Percentiles rank a stretch among this genome's conserved stretches.
phyloP scores from a whole-genome alignment of 2,888 invertebrate genomes.

The Malthinus flaveolus region DNA sequence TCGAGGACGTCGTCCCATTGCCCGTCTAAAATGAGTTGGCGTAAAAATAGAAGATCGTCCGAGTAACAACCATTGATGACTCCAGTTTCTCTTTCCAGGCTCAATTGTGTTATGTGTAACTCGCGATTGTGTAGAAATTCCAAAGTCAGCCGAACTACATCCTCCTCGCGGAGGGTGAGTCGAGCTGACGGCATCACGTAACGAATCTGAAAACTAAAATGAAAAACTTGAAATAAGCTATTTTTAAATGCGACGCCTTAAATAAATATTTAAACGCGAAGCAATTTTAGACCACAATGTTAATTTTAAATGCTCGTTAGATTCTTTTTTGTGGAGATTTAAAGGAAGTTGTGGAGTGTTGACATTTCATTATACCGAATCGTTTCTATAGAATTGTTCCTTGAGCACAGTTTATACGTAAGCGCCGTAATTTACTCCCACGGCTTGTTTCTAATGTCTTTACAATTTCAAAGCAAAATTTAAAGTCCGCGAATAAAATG shows the following conservation, averaged over 20 bases:
- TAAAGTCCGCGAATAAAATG: too few relatives aligned
- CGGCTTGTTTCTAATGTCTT: too few relatives aligned
- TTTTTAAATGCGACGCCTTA: neutral
- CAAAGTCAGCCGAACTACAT: constrained; percentile 81
- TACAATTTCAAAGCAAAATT: too few relatives aligned
- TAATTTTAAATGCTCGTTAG: too few relatives aligned
- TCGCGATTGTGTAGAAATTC: constrained; percentile 89
- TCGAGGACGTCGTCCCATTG: constrained; percentile 98
- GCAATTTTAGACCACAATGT: too few relatives aligned
- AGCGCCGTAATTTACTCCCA: too few relatives aligned
- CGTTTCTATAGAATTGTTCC: too few relatives aligned
- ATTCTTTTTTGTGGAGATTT: too few relatives aligned
- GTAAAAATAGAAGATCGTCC: constrained; percentile 90
- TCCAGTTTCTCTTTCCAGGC: constrained; percentile 92
- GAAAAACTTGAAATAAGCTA: constrained; percentile 19
- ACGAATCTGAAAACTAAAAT: constrained; percentile 53
- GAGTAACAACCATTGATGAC: constrained; percentile 92
- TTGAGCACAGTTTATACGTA: too few relatives aligned
- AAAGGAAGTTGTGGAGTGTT: too few relatives aligned
- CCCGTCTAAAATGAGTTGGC: constrained; percentile 94
- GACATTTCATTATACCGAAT: too few relatives aligned
- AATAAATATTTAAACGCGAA: neutral
- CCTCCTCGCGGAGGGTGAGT: constrained; percentile 84
- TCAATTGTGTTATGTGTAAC: constrained; percentile 88
- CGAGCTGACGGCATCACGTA: constrained; percentile 81